Evolutionary conservation across 2,888 invertebrate species (phyloP).

Genomic region (Tenthredo mesomela): DNA sequence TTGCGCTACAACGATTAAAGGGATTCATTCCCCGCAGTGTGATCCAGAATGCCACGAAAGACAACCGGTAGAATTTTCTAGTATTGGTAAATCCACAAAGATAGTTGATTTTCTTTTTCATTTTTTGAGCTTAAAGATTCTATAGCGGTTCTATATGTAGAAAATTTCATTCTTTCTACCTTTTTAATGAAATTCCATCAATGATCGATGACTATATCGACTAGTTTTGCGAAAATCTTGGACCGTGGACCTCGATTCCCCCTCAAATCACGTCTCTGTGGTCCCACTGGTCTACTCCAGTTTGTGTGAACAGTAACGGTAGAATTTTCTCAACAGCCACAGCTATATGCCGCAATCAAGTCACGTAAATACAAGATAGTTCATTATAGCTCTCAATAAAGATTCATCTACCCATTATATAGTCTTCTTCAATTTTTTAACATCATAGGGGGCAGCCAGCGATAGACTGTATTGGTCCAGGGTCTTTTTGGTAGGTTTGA

Average conservation of each 20-base stretch:
- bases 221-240: conserved; percentile 75
- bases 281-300: conserved; percentile 73
- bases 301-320: conserved; percentile 66
- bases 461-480: conserved; percentile 76
- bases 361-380: conserved; percentile 70
- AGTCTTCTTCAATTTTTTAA: conserved; percentile 22
- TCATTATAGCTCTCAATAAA: conserved; percentile 28
- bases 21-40: conserved; percentile 74
- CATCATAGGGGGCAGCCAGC: conserved; percentile 71
- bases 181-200: conserved; percentile 21
- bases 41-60: conserved; percentile 71
- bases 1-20: conserved; percentile 67
- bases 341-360: conserved; percentile 74
- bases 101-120: conserved; percentile 27
- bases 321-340: conserved; percentile 66
- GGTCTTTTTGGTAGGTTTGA: conserved; percentile 74
- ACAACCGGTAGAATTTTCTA: conserved; percentile 70
- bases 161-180: neutral
- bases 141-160: neutral
- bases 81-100: neutral
- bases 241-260: conserved; percentile 67
- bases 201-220: conserved; percentile 48
- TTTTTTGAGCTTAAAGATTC: neutral
- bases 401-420: conserved; percentile 53
- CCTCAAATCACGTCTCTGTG: conserved; percentile 72